Evolutionary conservation across 1,140 invertebrate genomes (phyloP).

Genomic region (Drosophila trapezifrons): DNA sequence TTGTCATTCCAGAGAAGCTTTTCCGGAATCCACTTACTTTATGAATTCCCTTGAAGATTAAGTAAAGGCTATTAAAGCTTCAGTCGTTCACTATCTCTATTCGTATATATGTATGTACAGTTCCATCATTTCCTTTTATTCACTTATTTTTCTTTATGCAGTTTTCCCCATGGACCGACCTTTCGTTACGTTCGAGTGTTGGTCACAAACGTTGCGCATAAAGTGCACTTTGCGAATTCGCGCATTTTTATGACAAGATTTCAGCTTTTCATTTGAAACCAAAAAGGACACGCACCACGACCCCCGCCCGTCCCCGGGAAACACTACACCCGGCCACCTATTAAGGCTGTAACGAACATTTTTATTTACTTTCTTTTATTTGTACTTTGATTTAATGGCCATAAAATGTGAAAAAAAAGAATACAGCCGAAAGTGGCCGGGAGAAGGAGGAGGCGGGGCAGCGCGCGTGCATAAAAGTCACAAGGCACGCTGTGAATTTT

Average conservation of each 20-base stretch:
- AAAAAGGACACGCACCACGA: slow-evolving; percentile 44
- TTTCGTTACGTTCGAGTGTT: slow-evolving; percentile 29
- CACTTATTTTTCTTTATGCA: slow-evolving; percentile 38
- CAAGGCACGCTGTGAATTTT: slow-evolving; percentile 71
- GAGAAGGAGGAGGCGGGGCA: slow-evolving; percentile 19
- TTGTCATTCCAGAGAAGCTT: not conserved
- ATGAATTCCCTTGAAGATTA: not conserved
- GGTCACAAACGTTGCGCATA: slow-evolving; percentile 59
- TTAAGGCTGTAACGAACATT: slow-evolving; percentile 67
- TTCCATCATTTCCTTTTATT: slow-evolving; percentile 9
- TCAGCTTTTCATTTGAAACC: slow-evolving; percentile 67
- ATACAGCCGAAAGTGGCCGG: not conserved
- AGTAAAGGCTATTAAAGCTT: not conserved
- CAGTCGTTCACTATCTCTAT: slow-evolving; percentile 4
- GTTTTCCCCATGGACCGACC: slow-evolving; percentile 14
- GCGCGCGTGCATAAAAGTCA: slow-evolving; percentile 65
- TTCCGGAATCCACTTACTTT: not conserved
- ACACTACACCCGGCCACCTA: slow-evolving; percentile 13
- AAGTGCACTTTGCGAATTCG: slow-evolving; percentile 80
- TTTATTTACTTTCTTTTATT: slow-evolving; percentile 80
- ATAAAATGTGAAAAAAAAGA: slow-evolving; percentile 50
- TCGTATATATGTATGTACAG: not conserved
- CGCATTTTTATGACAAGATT: slow-evolving; percentile 79
- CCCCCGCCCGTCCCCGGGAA: slow-evolving; percentile 2
- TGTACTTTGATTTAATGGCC: slow-evolving; percentile 79